Evolutionary conservation across 2,797 vertebrate species (phyloP).

Genomic region (Sciaenops ocellatus): DNA sequence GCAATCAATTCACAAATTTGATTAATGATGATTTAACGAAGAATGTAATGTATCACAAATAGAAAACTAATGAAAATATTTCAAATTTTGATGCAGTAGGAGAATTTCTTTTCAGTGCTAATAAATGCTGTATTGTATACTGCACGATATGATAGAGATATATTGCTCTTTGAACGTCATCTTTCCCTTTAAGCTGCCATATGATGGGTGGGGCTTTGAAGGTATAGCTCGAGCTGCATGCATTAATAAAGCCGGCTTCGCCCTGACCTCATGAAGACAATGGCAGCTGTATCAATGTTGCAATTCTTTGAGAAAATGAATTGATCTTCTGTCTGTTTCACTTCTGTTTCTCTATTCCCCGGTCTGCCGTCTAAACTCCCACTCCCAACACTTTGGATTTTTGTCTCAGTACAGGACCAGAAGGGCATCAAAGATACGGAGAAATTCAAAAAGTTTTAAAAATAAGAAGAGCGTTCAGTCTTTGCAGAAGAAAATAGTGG

Average conservation of each 20-base stretch:
- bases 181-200: not conserved
- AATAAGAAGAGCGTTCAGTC: not conserved
- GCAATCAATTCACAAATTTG: not conserved
- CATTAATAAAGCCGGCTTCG: not conserved
- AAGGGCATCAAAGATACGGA: not conserved
- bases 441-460: slow-evolving; percentile 15
- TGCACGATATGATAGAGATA: not conserved
- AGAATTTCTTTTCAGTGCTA: not conserved
- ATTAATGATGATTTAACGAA: not conserved
- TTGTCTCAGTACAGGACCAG: slow-evolving; percentile 1
- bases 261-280: not conserved
- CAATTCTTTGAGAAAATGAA: not conserved
- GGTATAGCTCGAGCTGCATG: not conserved
- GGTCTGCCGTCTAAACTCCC: not conserved
- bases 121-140: not conserved
- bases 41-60: not conserved
- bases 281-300: not conserved
- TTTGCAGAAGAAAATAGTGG: slow-evolving; percentile 12
- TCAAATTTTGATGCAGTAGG: not conserved
- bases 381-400: slow-evolving; percentile 22
- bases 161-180: not conserved
- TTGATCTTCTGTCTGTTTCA: slow-evolving; percentile 8
- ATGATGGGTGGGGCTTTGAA: not conserved
- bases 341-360: slow-evolving; percentile 10
- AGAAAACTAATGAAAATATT: not conserved